Evolutionary conservation across 2,113 vertebrate genomes (phyloP).

Genomic region (Pao palembangensis): DNA sequence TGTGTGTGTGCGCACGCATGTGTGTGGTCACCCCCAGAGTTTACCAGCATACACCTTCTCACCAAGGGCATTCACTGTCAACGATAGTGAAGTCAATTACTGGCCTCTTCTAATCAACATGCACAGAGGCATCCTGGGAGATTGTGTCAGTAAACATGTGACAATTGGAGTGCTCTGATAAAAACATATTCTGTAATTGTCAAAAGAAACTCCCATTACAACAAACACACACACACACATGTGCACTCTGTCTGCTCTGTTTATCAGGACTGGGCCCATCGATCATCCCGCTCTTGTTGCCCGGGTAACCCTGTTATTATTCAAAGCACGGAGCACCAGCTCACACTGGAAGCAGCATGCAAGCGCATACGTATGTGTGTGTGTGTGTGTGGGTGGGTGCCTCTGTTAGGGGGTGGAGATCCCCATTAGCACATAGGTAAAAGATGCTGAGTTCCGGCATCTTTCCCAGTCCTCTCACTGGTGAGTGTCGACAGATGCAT

Average conservation of each 20-base stretch:
- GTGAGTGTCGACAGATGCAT: constrained; percentile 20
- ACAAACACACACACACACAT: constrained; percentile 34
- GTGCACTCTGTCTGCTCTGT: constrained; percentile 45
- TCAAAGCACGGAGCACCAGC: constrained; percentile 67
- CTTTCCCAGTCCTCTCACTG: constrained; percentile 34
- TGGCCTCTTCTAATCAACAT: not conserved
- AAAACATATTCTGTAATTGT: constrained; percentile 21
- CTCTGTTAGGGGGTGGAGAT: constrained; percentile 40
- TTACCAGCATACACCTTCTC: constrained; percentile 11
- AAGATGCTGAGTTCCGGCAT: constrained; percentile 28
- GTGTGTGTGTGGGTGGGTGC: constrained; percentile 14
- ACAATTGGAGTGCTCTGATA: constrained; percentile 17
- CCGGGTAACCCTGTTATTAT: constrained; percentile 72
- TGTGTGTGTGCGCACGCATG: not conserved
- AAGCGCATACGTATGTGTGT: constrained; percentile 15
- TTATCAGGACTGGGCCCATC: constrained; percentile 65
- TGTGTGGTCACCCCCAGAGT: constrained; percentile 27
- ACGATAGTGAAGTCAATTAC: constrained; percentile 17
- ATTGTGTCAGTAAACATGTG: constrained; percentile 8
- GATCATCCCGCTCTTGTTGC: constrained; percentile 67
- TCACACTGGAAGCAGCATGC: constrained; percentile 43
- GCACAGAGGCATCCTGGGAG: not conserved
- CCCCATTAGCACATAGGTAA: constrained; percentile 54
- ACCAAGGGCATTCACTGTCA: constrained; percentile 36
- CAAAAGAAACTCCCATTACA: constrained; percentile 42